Conservation (phyloP, 2,113 vertebrate species). For the Picathartes gymnocephalus region DNA sequence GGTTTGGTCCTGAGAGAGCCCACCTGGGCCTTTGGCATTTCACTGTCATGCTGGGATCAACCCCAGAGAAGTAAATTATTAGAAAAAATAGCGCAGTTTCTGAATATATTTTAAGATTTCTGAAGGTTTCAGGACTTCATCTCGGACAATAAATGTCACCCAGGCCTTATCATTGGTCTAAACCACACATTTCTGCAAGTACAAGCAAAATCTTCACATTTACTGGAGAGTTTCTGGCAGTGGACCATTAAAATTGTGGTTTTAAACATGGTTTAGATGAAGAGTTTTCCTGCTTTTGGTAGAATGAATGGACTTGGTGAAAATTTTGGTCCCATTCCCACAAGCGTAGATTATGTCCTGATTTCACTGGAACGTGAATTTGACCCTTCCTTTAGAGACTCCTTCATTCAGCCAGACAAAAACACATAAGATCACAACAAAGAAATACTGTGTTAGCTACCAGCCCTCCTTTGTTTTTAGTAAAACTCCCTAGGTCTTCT, state of each 20-base stretch:
- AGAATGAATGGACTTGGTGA: neutral
- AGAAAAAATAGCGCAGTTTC: neutral
- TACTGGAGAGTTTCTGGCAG: neutral
- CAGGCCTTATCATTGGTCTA: neutral
- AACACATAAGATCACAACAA: neutral
- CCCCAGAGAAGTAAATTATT: neutral
- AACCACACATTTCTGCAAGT: neutral
- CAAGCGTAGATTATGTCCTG: neutral
- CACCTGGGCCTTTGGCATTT: fast-evolving
- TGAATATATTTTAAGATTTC: neutral
- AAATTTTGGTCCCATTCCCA: neutral
- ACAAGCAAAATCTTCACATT: neutral
- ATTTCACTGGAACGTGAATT: neutral
- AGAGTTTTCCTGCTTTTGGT: neutral
- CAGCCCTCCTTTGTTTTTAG: neutral
- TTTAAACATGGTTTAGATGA: neutral
- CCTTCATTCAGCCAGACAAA: neutral
- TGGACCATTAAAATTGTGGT: neutral
- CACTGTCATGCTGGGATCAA: neutral
- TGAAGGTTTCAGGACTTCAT: neutral
- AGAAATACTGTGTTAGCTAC: neutral
- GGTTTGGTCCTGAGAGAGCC: neutral
- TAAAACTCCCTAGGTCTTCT: neutral
- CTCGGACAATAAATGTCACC: neutral
- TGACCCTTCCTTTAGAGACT: neutral